Evolutionary conservation across 1,140 invertebrate species (phyloP).

Genomic region (Cardiocondyla obscurior): DNA sequence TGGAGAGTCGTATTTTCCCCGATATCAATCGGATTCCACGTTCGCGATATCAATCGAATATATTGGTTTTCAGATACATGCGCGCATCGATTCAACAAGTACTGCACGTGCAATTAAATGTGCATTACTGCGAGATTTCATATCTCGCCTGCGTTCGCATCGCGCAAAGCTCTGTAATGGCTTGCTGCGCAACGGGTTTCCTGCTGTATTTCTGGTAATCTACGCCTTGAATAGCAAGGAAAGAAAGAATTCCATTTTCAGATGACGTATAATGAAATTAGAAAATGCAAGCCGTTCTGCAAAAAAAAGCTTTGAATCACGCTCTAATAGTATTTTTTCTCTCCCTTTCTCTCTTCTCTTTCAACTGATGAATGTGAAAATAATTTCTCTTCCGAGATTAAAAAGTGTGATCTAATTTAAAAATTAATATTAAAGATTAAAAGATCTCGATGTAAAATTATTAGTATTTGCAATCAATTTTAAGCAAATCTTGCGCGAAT

Average conservation of each 20-base stretch:
- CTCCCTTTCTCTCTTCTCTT: neutral
- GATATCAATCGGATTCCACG: constrained; percentile 39
- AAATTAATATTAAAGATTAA: constrained; percentile 24
- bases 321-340: constrained; percentile 16
- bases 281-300: constrained; percentile 11
- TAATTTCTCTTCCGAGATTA: constrained; percentile 21
- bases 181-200: constrained; percentile 8
- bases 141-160: constrained; percentile 28
- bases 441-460: neutral
- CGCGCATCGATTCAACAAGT: constrained; percentile 51
- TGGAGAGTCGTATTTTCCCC: constrained; percentile 26
- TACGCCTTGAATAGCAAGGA: constrained; percentile 29
- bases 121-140: constrained; percentile 55
- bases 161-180: constrained; percentile 26
- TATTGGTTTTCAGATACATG: constrained; percentile 47
- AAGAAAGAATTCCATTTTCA: constrained; percentile 55
- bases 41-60: constrained; percentile 54
- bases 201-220: constrained; percentile 41
- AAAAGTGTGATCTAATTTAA: constrained; percentile 25
- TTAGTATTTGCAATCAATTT: constrained; percentile 20
- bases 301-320: constrained; percentile 37
- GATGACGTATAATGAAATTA: constrained; percentile 54
- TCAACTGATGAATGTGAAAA: neutral
- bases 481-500: neutral
- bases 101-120: constrained; percentile 47